Evolutionary conservation across 2,888 invertebrate genomes (phyloP), one percentile per base, ranked within the genome.

Genomic region (Polymixis flavicincta): DNA sequence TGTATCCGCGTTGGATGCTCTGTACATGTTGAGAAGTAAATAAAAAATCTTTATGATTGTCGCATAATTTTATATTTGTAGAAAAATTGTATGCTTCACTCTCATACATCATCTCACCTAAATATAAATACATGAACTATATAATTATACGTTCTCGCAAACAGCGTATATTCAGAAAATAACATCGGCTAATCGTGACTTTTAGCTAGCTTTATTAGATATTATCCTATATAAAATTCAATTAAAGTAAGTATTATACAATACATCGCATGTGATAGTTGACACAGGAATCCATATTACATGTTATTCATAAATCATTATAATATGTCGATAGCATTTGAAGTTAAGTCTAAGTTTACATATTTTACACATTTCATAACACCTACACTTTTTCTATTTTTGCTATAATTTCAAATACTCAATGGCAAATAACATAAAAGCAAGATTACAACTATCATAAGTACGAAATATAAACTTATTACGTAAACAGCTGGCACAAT

Each of bases 1-100:
- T n/a, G 37, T 52, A 11, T 32, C 64, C 14, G 37, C 64, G 52
- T 25, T 28, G 25, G 25, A 48, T n/a, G 52, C 48, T 14, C 19
- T 22, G 17, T 25, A 60, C 19, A 32, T 50, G 65, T 14, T 55
- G 25, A 32, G 45, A 42, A 52, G 45, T 0, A 89, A 91, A 89
- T 87, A 72, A 91, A 89, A 90, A 75, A 85, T 66, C 22, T 65
- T 73, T 89, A 22, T 80, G 82, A 93, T 95, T 93, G 91, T 96
- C 96, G 93, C 95, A 95, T 95, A 96, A 89, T 94, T 96, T 95
- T 96, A 95, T 95, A 94, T 96, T 94, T 94, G 95, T 96, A 96
- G 94, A 96, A 96, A 96, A 96, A 96, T 95, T 94, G 94, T 95
- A 95, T 95, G 93, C 94, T 91, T 91, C 91, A 81, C 96, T 91